Base-by-base conservation (phyloP, 2,888 invertebrate species). In the Mythimna lalbum region DNA sequence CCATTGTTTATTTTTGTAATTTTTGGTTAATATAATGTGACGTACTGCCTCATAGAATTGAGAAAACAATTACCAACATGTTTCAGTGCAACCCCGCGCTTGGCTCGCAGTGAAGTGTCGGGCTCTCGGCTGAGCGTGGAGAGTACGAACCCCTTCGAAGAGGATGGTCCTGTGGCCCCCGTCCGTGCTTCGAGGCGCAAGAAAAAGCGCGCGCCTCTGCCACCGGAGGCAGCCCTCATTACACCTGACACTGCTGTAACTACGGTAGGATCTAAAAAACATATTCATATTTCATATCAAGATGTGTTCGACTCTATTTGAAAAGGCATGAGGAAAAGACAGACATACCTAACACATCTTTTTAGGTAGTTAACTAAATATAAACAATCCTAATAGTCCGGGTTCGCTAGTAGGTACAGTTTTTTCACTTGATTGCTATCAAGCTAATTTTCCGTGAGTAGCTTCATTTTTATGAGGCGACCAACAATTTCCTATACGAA, bases 161-260 rank as follows among this genome's bases (percentile, higher is more conserved):
- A 97, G 59, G 93, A 92, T 12, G 80, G 80, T 1, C 95, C 95
- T 2, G 89, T 94, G 64, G 96, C 96, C 36, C 96, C 96, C 0
- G 93, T 96, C 57, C 96, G 96, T 62, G 94, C 96, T 49, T 96
- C 96, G 49, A 92, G 96, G 19, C 95, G 97, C 43, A 97, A 97
- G 92, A 97, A 97, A 90, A 96, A 97, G 78, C 96, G 96, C 75
- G 97, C 97, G 0, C 96, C 95, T 63, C 97, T 97, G 7, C 97
- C 94, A 2, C 88, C 88, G 2, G 83, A 84, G 21, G 57, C 76
- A 12, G 31, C 61, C 10, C 79, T 84, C 36, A 78, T 89, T 4
- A 82, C 82, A 43, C 84, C 90, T 69, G 92, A 93, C 75, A 83
- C 89, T 61, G 73, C 71, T 63, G 91, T 93, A 79, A 85, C 88